Conservation (phyloP, 2,113 vertebrate genomes). For the Pteropus alecto region DNA sequence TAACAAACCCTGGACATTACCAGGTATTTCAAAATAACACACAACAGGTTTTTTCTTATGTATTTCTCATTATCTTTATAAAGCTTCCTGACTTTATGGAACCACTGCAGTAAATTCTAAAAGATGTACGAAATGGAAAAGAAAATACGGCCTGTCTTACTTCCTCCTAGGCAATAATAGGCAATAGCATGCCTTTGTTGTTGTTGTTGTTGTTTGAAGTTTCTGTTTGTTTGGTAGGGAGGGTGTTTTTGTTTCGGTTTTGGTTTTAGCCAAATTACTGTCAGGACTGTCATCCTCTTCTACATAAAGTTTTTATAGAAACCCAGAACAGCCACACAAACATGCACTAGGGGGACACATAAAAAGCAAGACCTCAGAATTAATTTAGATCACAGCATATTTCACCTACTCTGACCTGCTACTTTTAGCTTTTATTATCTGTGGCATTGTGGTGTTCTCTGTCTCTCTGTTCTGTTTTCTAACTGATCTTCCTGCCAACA, state of each 20-base stretch:
- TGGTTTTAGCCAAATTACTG: neutral
- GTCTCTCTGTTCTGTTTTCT: neutral
- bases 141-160: constrained; percentile 50
- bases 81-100: constrained; percentile 75
- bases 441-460: neutral
- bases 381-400: neutral
- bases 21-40: constrained; percentile 56
- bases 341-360: neutral
- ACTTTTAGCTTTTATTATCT: neutral
- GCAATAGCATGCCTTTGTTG: neutral
- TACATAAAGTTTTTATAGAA: neutral
- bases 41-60: constrained; percentile 54
- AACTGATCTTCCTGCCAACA: neutral
- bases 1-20: constrained; percentile 37
- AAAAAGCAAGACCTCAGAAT: constrained; percentile 20
- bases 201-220: no score
- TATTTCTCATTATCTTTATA: constrained; percentile 82
- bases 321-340: neutral
- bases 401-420: neutral
- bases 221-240: neutral
- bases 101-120: constrained; percentile 64
- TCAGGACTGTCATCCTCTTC: neutral
- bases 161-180: neutral
- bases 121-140: constrained; percentile 70
- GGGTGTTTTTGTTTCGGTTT: neutral